These are phyloP conservation scores for Lutjanus argentimaculatus DNA, from an alignment of 2,797 vertebrate species.

Conservation along the genomic window DNA sequence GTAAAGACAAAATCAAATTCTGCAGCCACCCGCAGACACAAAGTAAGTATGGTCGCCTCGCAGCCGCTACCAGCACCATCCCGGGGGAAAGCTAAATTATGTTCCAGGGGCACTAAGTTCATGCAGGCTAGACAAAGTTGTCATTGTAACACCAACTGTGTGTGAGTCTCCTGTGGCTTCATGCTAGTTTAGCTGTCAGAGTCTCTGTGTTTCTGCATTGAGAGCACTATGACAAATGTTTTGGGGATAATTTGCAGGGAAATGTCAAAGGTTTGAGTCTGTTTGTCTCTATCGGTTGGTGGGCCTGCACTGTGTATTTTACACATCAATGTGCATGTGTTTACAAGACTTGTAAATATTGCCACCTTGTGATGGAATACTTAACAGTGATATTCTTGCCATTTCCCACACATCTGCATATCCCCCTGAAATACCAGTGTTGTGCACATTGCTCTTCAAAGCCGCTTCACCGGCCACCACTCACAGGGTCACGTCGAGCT, in stretches of 20 bases:
- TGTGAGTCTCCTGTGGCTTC: conserved; percentile 62
- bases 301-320: conserved; percentile 16
- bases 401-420: conserved; percentile 26
- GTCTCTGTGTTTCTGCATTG: conserved; percentile 47
- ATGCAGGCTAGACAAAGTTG: conserved; percentile 73
- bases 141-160: conserved; percentile 57
- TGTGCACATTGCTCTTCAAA: conserved; percentile 44
- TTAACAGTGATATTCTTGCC: conserved; percentile 8
- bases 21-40: conserved; percentile 50
- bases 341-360: conserved; percentile 60
- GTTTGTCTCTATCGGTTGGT: conserved; percentile 31
- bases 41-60: conserved; percentile 44
- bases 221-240: conserved; percentile 55
- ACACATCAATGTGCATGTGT: conserved; percentile 23
- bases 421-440: conserved; percentile 17
- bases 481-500: conserved; percentile 29
- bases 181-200: conserved; percentile 69
- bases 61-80: conserved; percentile 38
- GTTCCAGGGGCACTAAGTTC: conserved; percentile 68
- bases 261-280: conserved; percentile 58
- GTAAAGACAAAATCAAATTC: conserved; percentile 74
- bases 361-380: conserved; percentile 51
- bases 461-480: conserved; percentile 22
- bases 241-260: conserved; percentile 48
- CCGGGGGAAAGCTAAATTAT: conserved; percentile 53